Evolutionary conservation across 2,888 invertebrate species (phyloP), one percentile per base, ranked within the genome.

Genomic region (Macropis europaea): DNA sequence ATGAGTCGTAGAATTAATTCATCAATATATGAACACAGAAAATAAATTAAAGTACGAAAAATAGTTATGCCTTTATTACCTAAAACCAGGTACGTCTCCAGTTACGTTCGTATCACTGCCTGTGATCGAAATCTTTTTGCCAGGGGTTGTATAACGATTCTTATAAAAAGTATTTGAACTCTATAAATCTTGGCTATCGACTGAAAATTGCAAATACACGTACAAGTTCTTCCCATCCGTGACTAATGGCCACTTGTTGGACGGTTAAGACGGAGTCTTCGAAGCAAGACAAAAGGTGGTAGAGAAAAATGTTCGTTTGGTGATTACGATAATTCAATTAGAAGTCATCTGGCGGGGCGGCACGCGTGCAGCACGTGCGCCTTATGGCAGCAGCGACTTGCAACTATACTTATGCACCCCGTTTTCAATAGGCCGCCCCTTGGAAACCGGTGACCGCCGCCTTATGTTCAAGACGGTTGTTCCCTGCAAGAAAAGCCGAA

Each of bases 251-350:
- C 62, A 62, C 47, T n/a, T n/a, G n/a, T 47, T 43, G 54, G 36
- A 43, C 53, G 64, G 52, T 26, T 26, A 24, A 6, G 19, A 19
- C 11, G 13, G 19, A 32, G 15, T 42, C 56, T 28, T 11, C 24
- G 32, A 47, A 17, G 24, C 54, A 56, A 61, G 42, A 72, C 69
- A 30, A 66, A 56, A 47, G 40, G 24, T 15, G 15, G 4, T 19
- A n/a, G n/a, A n/a, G 26, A 48, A 53, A 73, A 64, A 72, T 74
- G 75, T 73, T 76, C 67, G 42, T 52, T 28, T 59, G 64, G 61
- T 75, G 82, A 85, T 85, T 83, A 85, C 73, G 72, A 77, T 85
- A 85, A 85, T 85, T 82, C 70, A 82, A 85, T 85, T 84, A 81
- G 62, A 71, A 73, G 82, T 82, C 86, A 84, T 85, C 79, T 85